These are phyloP conservation scores for Ctena decussata DNA, from an alignment of 2,888 invertebrate genomes.

Conservation along the genomic window DNA sequence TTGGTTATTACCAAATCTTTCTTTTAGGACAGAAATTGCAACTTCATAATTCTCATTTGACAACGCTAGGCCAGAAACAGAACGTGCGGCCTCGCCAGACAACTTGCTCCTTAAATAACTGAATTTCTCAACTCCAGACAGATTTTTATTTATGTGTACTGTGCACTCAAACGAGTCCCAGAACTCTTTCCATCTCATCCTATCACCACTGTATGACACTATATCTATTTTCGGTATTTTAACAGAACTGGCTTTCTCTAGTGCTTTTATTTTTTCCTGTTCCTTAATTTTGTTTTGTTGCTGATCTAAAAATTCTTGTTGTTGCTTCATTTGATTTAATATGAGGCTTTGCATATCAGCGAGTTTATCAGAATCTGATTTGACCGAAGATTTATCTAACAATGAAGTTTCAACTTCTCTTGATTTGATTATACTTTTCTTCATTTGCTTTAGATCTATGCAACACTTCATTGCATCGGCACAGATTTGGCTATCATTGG, in stretches of 20 bases:
- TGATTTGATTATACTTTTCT: no score
- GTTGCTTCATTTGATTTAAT: background rate
- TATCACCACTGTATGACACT: slow-evolving; percentile 20
- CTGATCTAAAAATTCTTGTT: slow-evolving; percentile 5
- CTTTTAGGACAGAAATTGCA: slow-evolving; percentile 23
- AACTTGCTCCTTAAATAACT: slow-evolving; percentile 41
- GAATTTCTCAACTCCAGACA: slow-evolving; percentile 35
- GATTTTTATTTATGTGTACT: slow-evolving; percentile 21
- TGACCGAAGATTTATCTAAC: background rate
- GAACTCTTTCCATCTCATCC: slow-evolving; percentile 27
- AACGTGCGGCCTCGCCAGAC: slow-evolving; percentile 21
- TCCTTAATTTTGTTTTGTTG: background rate
- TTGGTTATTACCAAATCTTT: slow-evolving; percentile 39
- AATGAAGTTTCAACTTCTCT: no score
- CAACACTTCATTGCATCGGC: no score
- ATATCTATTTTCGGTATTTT: background rate
- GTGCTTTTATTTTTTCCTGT: background rate
- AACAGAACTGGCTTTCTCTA: background rate
- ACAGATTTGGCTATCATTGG: no score
- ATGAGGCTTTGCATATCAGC: background rate
- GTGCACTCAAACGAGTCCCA: slow-evolving; percentile 43
- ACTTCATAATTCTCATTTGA: slow-evolving; percentile 42
- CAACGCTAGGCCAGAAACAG: slow-evolving; percentile 32
- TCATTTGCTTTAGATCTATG: no score
- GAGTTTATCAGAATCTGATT: background rate